Conservation (phyloP, 2,797 vertebrate species). For the Cygnus olor region DNA sequence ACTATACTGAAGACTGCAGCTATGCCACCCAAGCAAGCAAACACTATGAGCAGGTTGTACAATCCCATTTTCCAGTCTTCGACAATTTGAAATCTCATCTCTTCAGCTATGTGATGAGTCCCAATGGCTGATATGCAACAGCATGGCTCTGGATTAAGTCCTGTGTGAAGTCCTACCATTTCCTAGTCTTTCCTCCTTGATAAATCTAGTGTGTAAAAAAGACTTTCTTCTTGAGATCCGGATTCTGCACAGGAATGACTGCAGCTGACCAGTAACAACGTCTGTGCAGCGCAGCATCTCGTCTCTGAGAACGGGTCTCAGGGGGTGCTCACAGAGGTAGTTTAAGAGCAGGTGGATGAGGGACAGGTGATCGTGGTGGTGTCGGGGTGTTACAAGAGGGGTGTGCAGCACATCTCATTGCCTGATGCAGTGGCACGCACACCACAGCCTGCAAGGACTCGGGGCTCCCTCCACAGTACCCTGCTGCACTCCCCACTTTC, state of each 20-base stretch:
- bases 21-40: neutral
- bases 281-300: neutral
- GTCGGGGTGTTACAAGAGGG: neutral
- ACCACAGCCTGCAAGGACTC: accelerated
- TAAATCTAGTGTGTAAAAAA: neutral
- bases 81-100: neutral
- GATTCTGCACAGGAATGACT: neutral
- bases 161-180: neutral
- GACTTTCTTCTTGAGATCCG: neutral
- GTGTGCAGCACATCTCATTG: neutral
- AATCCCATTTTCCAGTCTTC: neutral
- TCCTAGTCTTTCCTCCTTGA: neutral
- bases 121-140: neutral
- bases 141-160: neutral
- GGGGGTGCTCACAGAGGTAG: neutral
- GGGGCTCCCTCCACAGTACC: neutral
- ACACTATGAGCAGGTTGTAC: neutral
- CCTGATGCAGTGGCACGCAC: neutral
- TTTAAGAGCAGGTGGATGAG: neutral
- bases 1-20: neutral
- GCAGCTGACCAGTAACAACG: neutral
- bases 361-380: neutral
- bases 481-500: neutral
- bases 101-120: neutral
- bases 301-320: neutral